Conservation (phyloP, 2,113 vertebrate species). For the Zingel zingel region DNA sequence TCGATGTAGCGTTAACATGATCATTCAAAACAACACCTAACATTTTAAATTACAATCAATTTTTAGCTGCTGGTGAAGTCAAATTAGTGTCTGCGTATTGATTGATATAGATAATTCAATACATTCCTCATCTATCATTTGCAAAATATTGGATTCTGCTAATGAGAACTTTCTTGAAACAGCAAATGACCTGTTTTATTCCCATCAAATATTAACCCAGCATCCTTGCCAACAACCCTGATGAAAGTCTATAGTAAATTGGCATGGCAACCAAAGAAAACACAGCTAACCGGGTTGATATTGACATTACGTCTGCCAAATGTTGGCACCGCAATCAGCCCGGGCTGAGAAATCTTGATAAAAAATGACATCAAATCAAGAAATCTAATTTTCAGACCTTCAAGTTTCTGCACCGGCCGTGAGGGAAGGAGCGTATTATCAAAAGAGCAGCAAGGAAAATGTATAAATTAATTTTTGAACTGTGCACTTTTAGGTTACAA, state of each 20-base stretch:
- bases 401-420: conserved; percentile 1
- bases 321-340: conserved; percentile 44
- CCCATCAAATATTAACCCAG: conserved; percentile 63
- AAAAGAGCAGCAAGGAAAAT: conserved; percentile 23
- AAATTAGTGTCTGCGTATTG: not conserved
- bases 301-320: conserved; percentile 60
- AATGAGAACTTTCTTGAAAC: conserved; percentile 52
- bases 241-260: conserved; percentile 63
- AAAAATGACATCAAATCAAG: conserved; percentile 73
- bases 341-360: conserved; percentile 59
- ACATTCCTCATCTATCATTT: conserved; percentile 2
- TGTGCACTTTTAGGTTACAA: conserved; percentile 49
- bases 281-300: conserved; percentile 63
- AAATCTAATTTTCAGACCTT: conserved; percentile 63
- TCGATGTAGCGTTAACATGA: not conserved
- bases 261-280: conserved; percentile 64
- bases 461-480: conserved; percentile 45
- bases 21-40: not conserved
- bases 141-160: conserved; percentile 50
- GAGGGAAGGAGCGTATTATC: conserved; percentile 30
- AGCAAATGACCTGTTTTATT: not conserved
- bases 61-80: not conserved
- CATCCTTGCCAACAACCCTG: conserved; percentile 61
- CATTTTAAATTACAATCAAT: not conserved
- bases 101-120: conserved; percentile 27